Conservation (phyloP, 2,797 vertebrate genomes). For the Nyctibius grandis region DNA sequence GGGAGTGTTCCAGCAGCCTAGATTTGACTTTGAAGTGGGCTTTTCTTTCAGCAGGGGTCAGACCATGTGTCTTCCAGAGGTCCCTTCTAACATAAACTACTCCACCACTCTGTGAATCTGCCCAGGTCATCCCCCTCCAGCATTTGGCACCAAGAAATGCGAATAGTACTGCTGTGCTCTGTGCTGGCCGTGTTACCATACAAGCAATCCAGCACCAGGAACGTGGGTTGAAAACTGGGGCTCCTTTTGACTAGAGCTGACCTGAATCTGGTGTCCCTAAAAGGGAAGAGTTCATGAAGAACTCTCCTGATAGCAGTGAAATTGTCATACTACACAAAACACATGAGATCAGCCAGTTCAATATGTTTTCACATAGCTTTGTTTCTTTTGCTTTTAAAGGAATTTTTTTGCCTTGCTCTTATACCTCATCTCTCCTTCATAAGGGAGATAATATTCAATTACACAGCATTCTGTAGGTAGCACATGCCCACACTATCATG, state of each 20-base stretch:
- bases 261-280: background rate
- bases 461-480: background rate
- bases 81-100: background rate
- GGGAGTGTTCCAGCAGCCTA: background rate
- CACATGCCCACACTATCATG: background rate
- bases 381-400: background rate
- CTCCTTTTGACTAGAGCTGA: background rate
- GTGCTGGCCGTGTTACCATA: background rate
- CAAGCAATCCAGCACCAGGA: background rate
- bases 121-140: background rate
- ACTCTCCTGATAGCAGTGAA: background rate
- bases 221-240: rapidly evolving
- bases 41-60: background rate
- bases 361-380: background rate
- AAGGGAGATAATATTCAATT: slow-evolving; percentile 3
- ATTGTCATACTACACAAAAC: background rate
- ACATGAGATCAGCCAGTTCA: background rate
- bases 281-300: background rate
- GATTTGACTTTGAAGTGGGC: background rate
- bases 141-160: background rate
- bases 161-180: background rate
- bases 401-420: background rate
- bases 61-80: background rate
- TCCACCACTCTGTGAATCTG: background rate
- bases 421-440: background rate